Evolutionary conservation across 2,797 vertebrate genomes (phyloP), one percentile per base, ranked within the genome.

Genomic region (Smutsia gigantea): DNA sequence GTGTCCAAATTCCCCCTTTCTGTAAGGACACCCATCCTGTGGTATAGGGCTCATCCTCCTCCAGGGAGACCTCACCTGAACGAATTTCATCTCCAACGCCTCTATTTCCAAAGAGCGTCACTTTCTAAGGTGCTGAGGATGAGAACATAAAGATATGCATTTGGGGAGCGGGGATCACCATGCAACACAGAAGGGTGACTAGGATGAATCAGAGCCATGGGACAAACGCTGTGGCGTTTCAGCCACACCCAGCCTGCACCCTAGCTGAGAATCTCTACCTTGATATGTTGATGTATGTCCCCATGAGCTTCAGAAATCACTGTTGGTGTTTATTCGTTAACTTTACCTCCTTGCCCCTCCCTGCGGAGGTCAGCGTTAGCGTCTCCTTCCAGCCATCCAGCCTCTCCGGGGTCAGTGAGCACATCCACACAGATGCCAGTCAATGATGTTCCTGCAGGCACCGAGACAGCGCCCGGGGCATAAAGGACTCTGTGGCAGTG

Each of bases 401-500:
- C 15, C 53, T 7, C 53, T 71, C 31, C 61, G 12, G 46, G 42
- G 11, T 46, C 46, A 11, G 9, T 46, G 46, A 46, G 46, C 46
- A 46, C 46, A 46, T 11, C 46, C 46, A 46, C 46, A 46, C 46
- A 46, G 46, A 10, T 46, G 46, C 46, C 46, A 9, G n/a, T 8
- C 9, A 11, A 8, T 11, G 46, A 46, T 46, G 46, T 46, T 46
- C 46, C 46, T 46, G 46, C 11, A 10, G 46, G 11, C 46, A 46
- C 46, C 46, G 10, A 10, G 46, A 11, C 46, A 46, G 46, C 46
- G 9, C 46, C 46, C 46, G 12, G 12, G 1, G 1, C 14, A 4
- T 2, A 6, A 7, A 39, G 12, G 39, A 39, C 10, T 2, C 55
- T 9, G 4, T 2, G 5, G 9, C 17, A 34, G 12, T 0, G 7